Percentiles rank a stretch among this genome's conserved stretches.
phyloP scores from a whole-genome alignment of 2,888 invertebrate genomes.

The Sericinus montela region DNA sequence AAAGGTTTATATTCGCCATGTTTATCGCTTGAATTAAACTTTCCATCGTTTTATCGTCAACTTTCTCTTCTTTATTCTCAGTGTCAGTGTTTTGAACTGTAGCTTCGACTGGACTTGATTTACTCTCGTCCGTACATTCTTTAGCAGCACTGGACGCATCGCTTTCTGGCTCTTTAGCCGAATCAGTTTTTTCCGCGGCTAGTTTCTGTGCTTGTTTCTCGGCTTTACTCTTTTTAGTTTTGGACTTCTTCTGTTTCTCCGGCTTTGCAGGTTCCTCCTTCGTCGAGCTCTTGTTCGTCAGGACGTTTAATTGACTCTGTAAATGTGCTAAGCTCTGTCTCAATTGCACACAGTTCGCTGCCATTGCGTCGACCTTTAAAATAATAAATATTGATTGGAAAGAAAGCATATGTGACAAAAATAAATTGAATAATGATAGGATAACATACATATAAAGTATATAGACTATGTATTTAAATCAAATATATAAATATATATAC shows the following conservation, averaged over 20 bases:
- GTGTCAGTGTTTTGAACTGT: constrained; percentile 26
- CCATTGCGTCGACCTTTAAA: constrained; percentile 78
- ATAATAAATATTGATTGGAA: no score
- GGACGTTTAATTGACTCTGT: constrained; percentile 75
- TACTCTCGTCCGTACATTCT: constrained; percentile 18
- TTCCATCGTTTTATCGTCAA: constrained; percentile 53
- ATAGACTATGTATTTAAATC: no score
- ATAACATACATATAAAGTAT: no score
- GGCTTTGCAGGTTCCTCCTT: constrained; percentile 53
- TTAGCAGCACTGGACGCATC: constrained; percentile 13
- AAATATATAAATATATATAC: no score
- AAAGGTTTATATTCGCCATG: constrained; percentile 51
- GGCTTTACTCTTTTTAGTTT: constrained; percentile 60
- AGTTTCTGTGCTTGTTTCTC: constrained; percentile 39
- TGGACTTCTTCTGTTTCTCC: constrained; percentile 61
- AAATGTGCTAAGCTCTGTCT: constrained; percentile 80
- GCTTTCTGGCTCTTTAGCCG: constrained; percentile 28
- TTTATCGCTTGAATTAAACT: constrained; percentile 58
- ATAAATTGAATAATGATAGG: no score
- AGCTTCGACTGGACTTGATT: constrained; percentile 28
- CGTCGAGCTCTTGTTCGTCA: constrained; percentile 47
- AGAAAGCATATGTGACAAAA: no score
- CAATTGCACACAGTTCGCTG: constrained; percentile 79
- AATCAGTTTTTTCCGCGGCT: constrained; percentile 31
- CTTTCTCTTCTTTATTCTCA: constrained; percentile 34